Conservation (phyloP, 1,140 invertebrate genomes). For the Ips typographus region DNA sequence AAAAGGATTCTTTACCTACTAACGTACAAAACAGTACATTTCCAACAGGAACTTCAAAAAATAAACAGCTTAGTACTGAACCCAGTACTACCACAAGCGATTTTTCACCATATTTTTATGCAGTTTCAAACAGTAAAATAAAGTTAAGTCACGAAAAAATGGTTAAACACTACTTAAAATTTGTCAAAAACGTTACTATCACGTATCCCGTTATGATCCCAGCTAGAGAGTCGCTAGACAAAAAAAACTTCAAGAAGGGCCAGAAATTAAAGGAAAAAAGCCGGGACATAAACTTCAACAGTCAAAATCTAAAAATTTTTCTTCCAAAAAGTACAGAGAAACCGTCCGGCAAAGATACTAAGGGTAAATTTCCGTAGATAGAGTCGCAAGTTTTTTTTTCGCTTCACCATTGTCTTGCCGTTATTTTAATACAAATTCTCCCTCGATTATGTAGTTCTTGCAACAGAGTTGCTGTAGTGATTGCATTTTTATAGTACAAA, state of each 20-base stretch:
- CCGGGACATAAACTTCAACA: constrained; percentile 52
- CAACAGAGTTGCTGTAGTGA: no score
- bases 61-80: constrained; percentile 25
- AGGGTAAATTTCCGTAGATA: constrained; percentile 37
- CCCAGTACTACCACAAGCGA: constrained; percentile 30
- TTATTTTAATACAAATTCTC: no score
- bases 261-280: constrained; percentile 53
- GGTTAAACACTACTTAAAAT: constrained; percentile 48
- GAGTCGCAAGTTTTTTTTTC: no score
- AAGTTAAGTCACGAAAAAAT: constrained; percentile 42
- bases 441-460: no score
- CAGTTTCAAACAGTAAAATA: constrained; percentile 46
- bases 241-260: constrained; percentile 54
- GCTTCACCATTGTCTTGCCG: no score
- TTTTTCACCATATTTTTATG: constrained; percentile 46
- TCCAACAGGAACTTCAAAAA: constrained; percentile 17
- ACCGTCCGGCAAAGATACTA: constrained; percentile 36
- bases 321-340: constrained; percentile 41
- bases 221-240: constrained; percentile 50
- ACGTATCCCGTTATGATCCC: constrained; percentile 72
- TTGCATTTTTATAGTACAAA: no score
- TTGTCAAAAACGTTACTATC: constrained; percentile 63
- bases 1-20: constrained; percentile 10
- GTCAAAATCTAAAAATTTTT: constrained; percentile 46
- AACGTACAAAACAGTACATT: constrained; percentile 25